Conservation (phyloP, 2,113 vertebrate genomes). For the Gadus chalcogrammus region DNA sequence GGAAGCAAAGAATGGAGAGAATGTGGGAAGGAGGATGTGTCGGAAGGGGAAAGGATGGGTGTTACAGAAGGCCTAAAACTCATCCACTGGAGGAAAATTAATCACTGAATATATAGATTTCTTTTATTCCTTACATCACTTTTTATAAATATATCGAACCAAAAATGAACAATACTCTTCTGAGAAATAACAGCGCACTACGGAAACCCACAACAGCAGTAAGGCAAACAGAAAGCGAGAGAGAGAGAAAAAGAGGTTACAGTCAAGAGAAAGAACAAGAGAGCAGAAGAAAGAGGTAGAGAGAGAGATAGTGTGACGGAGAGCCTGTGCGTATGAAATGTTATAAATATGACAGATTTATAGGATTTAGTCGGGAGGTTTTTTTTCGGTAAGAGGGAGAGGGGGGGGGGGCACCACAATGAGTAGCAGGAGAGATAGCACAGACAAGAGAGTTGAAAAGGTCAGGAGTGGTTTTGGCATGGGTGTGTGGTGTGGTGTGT, state of each 20-base stretch:
- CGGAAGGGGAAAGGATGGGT: slow-evolving; percentile 12
- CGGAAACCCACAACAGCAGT: slow-evolving; percentile 79
- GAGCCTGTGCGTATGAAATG: slow-evolving; percentile 61
- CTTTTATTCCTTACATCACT: slow-evolving; percentile 82
- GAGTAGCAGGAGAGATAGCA: slow-evolving; percentile 34
- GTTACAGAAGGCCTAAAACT: slow-evolving; percentile 57
- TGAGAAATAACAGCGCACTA: slow-evolving; percentile 69
- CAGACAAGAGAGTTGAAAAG: slow-evolving; percentile 39
- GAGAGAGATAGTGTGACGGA: slow-evolving; percentile 29
- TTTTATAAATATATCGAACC: slow-evolving; percentile 82
- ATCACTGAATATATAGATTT: slow-evolving; percentile 82
- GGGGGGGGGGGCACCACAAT: slow-evolving; percentile 31
- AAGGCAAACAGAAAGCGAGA: slow-evolving; percentile 75
- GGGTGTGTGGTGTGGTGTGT: too few species aligned
- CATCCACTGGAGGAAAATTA: slow-evolving; percentile 64
- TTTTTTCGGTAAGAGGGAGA: slow-evolving; percentile 5
- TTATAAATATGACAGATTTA: slow-evolving; percentile 60
- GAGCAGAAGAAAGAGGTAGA: slow-evolving; percentile 27
- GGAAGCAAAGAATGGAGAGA: slow-evolving; percentile 38
- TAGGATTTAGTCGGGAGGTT: slow-evolving; percentile 26
- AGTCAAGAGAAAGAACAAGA: slow-evolving; percentile 33
- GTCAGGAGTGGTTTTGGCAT: slow-evolving; percentile 14
- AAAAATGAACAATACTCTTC: slow-evolving; percentile 56
- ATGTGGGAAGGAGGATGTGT: slow-evolving; percentile 56
- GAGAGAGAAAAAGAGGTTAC: slow-evolving; percentile 22